phyloP scores from a whole-genome alignment of 2,888 invertebrate genomes.

The Hedya salicella region DNA sequence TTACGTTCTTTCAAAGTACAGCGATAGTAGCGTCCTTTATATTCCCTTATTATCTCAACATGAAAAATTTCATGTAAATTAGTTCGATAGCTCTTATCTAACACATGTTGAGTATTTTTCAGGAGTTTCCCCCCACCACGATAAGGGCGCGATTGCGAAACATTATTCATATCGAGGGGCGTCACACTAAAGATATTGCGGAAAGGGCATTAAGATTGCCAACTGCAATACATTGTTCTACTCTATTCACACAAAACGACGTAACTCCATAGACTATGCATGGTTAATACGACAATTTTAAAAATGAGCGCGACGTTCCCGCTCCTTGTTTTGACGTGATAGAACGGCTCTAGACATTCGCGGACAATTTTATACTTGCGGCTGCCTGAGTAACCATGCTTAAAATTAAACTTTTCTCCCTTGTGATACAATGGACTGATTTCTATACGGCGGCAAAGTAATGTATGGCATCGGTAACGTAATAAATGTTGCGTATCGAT shows the following conservation, averaged over 20 bases:
- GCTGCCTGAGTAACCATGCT: neutral
- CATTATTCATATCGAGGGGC: slow-evolving; percentile 83
- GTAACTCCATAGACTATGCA: slow-evolving; percentile 38
- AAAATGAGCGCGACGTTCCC: slow-evolving; percentile 50
- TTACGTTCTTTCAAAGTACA: neutral
- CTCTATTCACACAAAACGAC: neutral
- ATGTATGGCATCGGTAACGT: slow-evolving; percentile 63
- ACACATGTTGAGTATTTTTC: slow-evolving; percentile 44
- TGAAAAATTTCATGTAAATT: slow-evolving; percentile 23
- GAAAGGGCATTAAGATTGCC: slow-evolving; percentile 84
- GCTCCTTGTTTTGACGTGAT: slow-evolving; percentile 83
- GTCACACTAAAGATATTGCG: slow-evolving; percentile 82
- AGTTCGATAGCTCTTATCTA: slow-evolving; percentile 17
- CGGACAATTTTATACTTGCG: slow-evolving; percentile 57
- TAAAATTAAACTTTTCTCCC: slow-evolving; percentile 46
- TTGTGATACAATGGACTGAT: slow-evolving; percentile 40
- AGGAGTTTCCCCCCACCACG: slow-evolving; percentile 64
- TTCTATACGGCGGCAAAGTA: slow-evolving; percentile 37
- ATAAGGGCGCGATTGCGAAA: slow-evolving; percentile 80
- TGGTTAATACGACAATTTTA: slow-evolving; percentile 77
- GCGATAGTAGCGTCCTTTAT: neutral
- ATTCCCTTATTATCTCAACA: neutral
- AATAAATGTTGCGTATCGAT: slow-evolving; percentile 84
- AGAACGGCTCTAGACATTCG: slow-evolving; percentile 75
- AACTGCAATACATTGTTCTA: slow-evolving; percentile 47